A percentile compares a stretch with the other conserved stretches of the same genome.
phyloP scores from a whole-genome alignment of 2,888 invertebrate genomes.

The Mylabris sibirica region DNA sequence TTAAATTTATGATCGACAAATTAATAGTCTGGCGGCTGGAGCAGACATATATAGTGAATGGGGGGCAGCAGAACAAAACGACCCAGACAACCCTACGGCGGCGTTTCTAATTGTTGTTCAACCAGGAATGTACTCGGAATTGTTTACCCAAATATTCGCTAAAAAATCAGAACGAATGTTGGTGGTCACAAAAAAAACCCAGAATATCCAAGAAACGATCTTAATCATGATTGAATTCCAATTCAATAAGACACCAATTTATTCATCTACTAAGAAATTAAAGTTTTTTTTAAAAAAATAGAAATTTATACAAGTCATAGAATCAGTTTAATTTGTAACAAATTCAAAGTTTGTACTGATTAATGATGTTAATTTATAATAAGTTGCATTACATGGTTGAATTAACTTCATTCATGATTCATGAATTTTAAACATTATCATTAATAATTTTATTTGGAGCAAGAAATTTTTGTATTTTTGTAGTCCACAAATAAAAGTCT shows the following conservation, averaged over 20 bases:
- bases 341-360: not conserved
- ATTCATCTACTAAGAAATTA: no score
- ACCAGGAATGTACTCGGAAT: not conserved
- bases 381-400: not conserved
- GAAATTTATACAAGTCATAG: no score
- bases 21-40: no score
- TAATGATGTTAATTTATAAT: not conserved
- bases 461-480: not conserved
- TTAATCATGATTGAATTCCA: no score
- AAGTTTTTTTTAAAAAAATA: no score
- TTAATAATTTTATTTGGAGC: conserved; percentile 11
- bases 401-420: not conserved
- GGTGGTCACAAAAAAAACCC: no score
- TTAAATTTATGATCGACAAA: not conserved
- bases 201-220: no score
- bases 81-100: no score
- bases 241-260: no score
- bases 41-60: no score
- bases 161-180: not conserved
- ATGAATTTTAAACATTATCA: not conserved
- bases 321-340: not conserved
- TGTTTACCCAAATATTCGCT: not conserved
- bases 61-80: no score
- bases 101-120: not conserved
- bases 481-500: not conserved